A percentile compares a stretch with the other conserved stretches of the same genome.
phyloP scores from a whole-genome alignment of 2,113 vertebrate genomes.

The Furnarius figulus region DNA sequence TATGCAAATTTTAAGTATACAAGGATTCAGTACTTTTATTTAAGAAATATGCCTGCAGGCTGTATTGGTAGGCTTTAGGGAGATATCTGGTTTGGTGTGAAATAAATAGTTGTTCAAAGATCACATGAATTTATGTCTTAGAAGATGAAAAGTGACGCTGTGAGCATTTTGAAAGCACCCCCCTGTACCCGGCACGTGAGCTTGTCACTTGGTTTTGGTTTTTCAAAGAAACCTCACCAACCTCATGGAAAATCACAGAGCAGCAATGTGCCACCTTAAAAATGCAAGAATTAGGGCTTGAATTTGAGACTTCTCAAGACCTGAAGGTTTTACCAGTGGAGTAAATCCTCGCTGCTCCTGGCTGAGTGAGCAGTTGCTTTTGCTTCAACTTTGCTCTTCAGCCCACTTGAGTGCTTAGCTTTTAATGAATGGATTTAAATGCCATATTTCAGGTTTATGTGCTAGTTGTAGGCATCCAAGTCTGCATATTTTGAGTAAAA shows the following conservation, averaged over 20 bases:
- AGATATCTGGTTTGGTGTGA: slow-evolving; percentile 87
- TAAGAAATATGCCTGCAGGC: slow-evolving; percentile 92
- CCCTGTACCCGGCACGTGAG: background rate
- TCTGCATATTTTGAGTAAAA: background rate
- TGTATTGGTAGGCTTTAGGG: slow-evolving; percentile 84
- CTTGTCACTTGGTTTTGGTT: slow-evolving; percentile 48
- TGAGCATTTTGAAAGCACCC: slow-evolving; percentile 51
- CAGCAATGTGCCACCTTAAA: background rate
- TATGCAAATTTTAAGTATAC: slow-evolving; percentile 92
- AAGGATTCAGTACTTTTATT: slow-evolving; percentile 93
- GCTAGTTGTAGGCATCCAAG: background rate
- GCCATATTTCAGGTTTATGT: background rate
- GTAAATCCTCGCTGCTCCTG: background rate
- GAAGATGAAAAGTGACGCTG: slow-evolving; percentile 85
- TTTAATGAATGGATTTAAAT: background rate
- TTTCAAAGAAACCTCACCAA: slow-evolving; percentile 34
- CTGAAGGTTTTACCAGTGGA: background rate
- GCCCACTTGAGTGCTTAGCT: background rate
- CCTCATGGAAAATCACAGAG: background rate
- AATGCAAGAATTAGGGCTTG: background rate
- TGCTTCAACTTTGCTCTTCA: background rate
- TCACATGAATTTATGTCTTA: slow-evolving; percentile 88
- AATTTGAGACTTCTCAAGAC: background rate
- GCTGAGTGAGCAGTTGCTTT: background rate
- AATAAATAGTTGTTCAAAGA: slow-evolving; percentile 96